Evolutionary conservation across 2,113 vertebrate genomes (phyloP), one percentile per base, ranked within the genome.

Genomic region (Oreochromis aureus): DNA sequence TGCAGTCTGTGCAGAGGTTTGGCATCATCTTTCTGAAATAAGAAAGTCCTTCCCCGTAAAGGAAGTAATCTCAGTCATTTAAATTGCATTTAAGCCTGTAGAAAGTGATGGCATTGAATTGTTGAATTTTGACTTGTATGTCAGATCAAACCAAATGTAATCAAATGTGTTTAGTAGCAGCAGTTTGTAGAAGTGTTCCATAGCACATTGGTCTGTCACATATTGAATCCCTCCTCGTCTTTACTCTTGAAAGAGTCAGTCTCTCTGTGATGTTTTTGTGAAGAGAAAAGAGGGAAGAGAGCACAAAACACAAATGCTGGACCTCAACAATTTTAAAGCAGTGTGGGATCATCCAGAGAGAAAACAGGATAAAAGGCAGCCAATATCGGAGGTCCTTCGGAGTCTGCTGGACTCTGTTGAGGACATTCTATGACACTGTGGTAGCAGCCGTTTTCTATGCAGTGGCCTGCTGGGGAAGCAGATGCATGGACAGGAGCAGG

Each of bases 151-250:
- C 59, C 10, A 63, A 32, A 61, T 61, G 1, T 0, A 61, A 61
- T 36, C 18, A 63, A 63, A 63, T 36, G 32, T 63, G 32, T 63
- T 63, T n/a, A 36, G 32, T 36, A 36, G 16, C 59, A 63, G 59
- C 10, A 11, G 59, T n/a, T 36, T 36, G 0, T 36, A 63, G 59
- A 63, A 36, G 6, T 63, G 59, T 63, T 11, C 0, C 32, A 63
- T n/a, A 2, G 32, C 32, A 61, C 58, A 61, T 32, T 32, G 8
- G 27, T 61, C 30, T 61, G 30, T 61, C 58, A 61, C 15, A 32
- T 32, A 32, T 18, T 0, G 30, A 0, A 34, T 61, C 16, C 15
- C 0, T 34, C 30, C 15, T 61, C 0, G 0, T 61, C 58, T 61
- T 61, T 61, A 61, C 58, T 61, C 58, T 34, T 18, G 58, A 34